Conservation (phyloP, 2,888 invertebrate species). For the Odontocerum albicorne region DNA sequence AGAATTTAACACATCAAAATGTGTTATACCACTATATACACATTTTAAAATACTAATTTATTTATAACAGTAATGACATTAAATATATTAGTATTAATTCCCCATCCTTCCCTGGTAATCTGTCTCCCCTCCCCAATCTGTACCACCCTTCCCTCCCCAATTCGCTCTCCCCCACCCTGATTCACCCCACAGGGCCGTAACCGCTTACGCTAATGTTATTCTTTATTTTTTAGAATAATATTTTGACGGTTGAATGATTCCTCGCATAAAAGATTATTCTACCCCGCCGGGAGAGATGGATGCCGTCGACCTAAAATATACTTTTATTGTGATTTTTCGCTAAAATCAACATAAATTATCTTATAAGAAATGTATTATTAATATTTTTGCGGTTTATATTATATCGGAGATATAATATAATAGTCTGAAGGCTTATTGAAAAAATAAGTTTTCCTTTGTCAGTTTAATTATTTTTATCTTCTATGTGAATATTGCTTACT, state of each 20-base stretch:
- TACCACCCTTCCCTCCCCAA: conserved; percentile 8
- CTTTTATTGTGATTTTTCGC: conserved; percentile 2
- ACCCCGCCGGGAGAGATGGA: conserved; percentile 20
- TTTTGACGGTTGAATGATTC: conserved; percentile 37
- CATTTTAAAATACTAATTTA: too few relatives aligned
- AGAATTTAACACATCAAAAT: too few relatives aligned
- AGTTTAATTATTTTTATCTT: too few relatives aligned
- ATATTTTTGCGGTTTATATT: too few relatives aligned
- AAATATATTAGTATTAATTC: background rate
- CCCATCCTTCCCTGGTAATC: background rate
- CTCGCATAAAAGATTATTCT: conserved; percentile 36
- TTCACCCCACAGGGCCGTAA: conserved; percentile 25
- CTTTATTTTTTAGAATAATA: conserved; percentile 38
- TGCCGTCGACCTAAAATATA: conserved; percentile 8
- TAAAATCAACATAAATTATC: conserved; percentile 17
- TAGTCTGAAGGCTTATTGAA: too few relatives aligned
- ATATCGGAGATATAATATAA: too few relatives aligned
- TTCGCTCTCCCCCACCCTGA: conserved; percentile 1
- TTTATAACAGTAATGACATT: too few relatives aligned
- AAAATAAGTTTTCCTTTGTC: too few relatives aligned
- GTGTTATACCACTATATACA: too few relatives aligned
- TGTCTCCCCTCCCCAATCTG: background rate
- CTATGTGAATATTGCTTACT: too few relatives aligned
- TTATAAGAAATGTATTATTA: conserved; percentile 4
- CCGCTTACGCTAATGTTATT: conserved; percentile 38